phyloP scores from a whole-genome alignment of 2,113 vertebrate species.

The Colaptes auratus region DNA sequence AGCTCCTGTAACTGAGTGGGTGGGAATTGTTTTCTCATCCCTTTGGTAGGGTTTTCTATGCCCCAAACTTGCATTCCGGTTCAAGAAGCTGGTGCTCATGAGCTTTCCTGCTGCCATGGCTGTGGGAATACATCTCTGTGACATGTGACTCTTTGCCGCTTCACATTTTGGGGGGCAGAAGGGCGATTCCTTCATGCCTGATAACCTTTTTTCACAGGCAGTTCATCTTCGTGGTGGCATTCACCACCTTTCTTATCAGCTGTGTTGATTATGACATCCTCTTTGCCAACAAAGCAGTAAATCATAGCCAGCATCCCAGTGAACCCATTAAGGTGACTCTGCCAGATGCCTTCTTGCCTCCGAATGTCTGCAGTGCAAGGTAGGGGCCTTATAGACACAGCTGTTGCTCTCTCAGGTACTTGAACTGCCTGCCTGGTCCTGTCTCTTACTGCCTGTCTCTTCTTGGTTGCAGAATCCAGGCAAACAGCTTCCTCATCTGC shows the following conservation, averaged over 20 bases:
- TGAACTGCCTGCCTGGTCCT: not conserved
- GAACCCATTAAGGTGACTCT: slow-evolving; percentile 93
- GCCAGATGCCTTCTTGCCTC: slow-evolving; percentile 91
- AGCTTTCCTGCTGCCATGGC: not conserved
- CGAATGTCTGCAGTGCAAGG: slow-evolving; percentile 90
- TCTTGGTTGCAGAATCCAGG: slow-evolving; percentile 83
- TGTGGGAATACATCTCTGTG: not conserved
- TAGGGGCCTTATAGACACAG: slow-evolving; percentile 41
- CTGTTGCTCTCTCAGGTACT: not conserved
- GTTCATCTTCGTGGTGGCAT: slow-evolving; percentile 96
- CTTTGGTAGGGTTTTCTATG: not conserved
- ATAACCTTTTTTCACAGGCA: slow-evolving; percentile 79
- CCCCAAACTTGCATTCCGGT: not conserved
- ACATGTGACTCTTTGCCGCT: not conserved
- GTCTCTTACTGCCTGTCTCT: not conserved
- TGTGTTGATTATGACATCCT: slow-evolving; percentile 98
- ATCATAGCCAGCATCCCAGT: slow-evolving; percentile 87
- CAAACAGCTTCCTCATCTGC: slow-evolving; percentile 90
- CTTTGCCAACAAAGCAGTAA: slow-evolving; percentile 97
- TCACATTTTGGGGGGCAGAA: not conserved
- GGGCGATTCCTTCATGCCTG: not conserved
- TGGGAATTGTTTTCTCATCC: not conserved
- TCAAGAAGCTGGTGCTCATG: not conserved
- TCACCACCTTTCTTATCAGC: slow-evolving; percentile 96
- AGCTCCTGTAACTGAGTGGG: not conserved